Evolutionary conservation across 2,113 vertebrate genomes (phyloP), one percentile per base, ranked within the genome.

Genomic region (Chaetodon trifascialis): DNA sequence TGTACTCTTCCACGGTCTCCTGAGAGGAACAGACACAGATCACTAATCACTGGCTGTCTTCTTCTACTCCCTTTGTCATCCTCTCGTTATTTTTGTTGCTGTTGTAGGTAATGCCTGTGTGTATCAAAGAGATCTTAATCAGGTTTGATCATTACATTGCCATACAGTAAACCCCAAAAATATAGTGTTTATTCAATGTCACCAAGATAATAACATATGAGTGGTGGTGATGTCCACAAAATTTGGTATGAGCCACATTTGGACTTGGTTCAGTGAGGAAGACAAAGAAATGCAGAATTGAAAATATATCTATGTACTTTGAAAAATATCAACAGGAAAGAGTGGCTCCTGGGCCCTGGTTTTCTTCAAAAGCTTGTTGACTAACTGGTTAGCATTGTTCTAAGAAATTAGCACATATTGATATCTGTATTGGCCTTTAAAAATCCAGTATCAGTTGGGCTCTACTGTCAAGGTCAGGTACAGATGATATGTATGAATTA

Each of bases 31-130:
- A 58, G 66, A 46, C 75, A 77, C 56, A 64, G 70, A 89, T 87
- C 82, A 80, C 78, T 87, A 87, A 88, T 87, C 78, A 75, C 81
- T 80, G 59, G 14, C 80, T 67, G 66, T 68, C 25, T 38, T 86
- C 68, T 62, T 59, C 46, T 54, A 34, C 36, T 77, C 38, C 80
- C 68, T 73, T 72, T 51, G 9, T 60, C 69, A 44, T 56, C 52
- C 42, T 69, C 54, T 58, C 30, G 38, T 85, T 62, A 44, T 77
- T 65, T 73, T 49, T 0, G 0, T 67, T 40, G 56, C 25, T 19
- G 56, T 46, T 70, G 60, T 38, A 54, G 36, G 36, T 54, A 51
- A 64, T 4, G 21, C 10, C 15, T 62, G 79, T 68, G 7, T 30
- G 54, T 69, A 36, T 52, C 74, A 42, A 77, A 47, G 16, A 49